These are phyloP conservation scores for Pteruthius melanotis DNA, from an alignment of 2,113 vertebrate species.

Conservation along the genomic window DNA sequence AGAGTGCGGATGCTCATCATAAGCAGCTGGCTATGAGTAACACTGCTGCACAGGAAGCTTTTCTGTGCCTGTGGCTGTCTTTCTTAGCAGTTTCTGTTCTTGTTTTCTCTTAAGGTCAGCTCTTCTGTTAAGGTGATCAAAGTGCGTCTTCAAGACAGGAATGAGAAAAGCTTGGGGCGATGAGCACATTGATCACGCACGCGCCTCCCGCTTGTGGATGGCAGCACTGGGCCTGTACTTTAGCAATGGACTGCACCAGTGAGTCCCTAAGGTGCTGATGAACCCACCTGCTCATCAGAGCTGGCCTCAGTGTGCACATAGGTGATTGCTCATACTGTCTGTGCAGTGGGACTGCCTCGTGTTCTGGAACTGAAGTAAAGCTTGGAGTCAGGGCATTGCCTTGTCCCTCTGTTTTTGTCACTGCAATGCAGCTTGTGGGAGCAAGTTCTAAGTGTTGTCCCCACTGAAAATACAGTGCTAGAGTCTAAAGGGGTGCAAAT, in stretches of 20 bases:
- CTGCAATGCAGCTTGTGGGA: background rate
- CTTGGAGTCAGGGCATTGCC: background rate
- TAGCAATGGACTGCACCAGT: background rate
- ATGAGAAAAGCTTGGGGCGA: background rate
- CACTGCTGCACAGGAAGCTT: background rate
- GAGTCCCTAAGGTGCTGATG: background rate
- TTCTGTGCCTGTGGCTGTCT: background rate
- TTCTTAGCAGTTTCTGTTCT: background rate
- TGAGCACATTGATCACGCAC: fast-evolving
- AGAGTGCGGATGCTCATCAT: background rate
- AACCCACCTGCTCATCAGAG: background rate
- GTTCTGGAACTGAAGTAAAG: background rate
- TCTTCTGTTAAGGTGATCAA: background rate
- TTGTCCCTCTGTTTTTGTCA: background rate
- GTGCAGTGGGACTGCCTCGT: background rate
- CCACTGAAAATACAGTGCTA: background rate
- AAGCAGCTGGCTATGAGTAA: conserved; percentile 53
- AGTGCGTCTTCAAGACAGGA: background rate
- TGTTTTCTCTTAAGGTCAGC: conserved; percentile 1
- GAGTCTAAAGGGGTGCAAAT: background rate
- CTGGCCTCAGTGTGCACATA: background rate
- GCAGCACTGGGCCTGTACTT: background rate
- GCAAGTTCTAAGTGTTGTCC: background rate
- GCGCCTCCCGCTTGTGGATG: background rate
- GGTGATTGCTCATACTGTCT: background rate